Percentiles rank a stretch among this genome's conserved stretches.
phyloP scores from a whole-genome alignment of 2,888 invertebrate genomes.

The Rhimphoctona megacephalus region DNA sequence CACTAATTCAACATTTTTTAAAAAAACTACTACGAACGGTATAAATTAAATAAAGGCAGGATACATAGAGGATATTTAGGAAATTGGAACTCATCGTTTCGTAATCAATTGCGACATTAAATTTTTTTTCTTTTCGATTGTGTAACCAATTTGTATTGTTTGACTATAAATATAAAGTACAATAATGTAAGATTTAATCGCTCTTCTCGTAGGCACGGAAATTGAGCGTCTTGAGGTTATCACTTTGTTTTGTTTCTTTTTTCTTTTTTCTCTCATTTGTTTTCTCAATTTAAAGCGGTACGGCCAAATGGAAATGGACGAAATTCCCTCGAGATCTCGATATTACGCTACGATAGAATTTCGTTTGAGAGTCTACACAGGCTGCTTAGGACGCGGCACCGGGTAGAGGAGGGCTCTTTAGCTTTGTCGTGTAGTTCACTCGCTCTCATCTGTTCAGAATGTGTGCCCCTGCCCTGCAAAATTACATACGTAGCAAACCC shows the following conservation, averaged over 20 bases:
- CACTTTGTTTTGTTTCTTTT: constrained; percentile 11
- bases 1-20: constrained; percentile 25
- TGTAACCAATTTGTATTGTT: constrained; percentile 70
- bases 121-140: constrained; percentile 50
- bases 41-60: constrained; percentile 49
- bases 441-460: constrained; percentile 62
- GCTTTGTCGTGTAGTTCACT: constrained; percentile 57
- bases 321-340: constrained; percentile 55
- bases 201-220: constrained; percentile 48
- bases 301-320: constrained; percentile 48
- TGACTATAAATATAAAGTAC: constrained; percentile 69
- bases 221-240: constrained; percentile 43
- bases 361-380: constrained; percentile 50
- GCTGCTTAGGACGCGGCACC: constrained; percentile 48
- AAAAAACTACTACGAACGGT: constrained; percentile 19
- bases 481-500: constrained; percentile 66
- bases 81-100: constrained; percentile 61
- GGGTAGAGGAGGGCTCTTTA: constrained; percentile 48
- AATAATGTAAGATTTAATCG: constrained; percentile 55
- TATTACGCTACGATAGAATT: constrained; percentile 55
- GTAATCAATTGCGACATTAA: constrained; percentile 65
- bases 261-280: constrained; percentile 17
- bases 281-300: constrained; percentile 26
- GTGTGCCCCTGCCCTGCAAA: constrained; percentile 68
- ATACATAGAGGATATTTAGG: constrained; percentile 61